These are phyloP conservation scores for Burhinus oedicnemus DNA, from an alignment of 2,113 vertebrate species.

Conservation along the genomic window DNA sequence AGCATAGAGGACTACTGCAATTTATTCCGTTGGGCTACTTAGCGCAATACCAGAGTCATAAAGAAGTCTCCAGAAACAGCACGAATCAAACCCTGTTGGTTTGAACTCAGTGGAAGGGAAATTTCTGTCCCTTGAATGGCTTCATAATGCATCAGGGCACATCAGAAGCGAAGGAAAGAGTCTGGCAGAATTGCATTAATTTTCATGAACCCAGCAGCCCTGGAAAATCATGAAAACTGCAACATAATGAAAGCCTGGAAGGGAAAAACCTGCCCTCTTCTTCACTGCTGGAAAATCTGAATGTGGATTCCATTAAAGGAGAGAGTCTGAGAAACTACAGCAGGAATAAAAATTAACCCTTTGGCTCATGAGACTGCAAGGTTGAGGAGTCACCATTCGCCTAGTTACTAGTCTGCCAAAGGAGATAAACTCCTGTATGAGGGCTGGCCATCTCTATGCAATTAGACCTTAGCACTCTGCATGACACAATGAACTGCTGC, in stretches of 20 bases:
- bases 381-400: not conserved
- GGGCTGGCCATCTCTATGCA: conserved; percentile 23
- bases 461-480: conserved; percentile 50
- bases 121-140: conserved; percentile 60
- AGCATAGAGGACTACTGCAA: not conserved
- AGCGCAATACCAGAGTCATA: not conserved
- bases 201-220: conserved; percentile 75
- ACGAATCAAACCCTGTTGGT: conserved; percentile 30
- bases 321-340: conserved; percentile 8
- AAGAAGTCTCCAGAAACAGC: conserved; percentile 8
- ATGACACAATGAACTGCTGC: conserved; percentile 47
- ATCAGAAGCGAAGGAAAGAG: conserved; percentile 66
- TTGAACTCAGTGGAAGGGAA: conserved; percentile 45
- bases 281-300: conserved; percentile 68
- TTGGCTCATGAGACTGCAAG: conserved; percentile 24
- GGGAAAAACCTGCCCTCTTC: conserved; percentile 73
- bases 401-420: conserved; percentile 15
- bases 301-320: conserved; percentile 65
- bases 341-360: conserved; percentile 58
- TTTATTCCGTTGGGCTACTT: not conserved
- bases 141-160: conserved; percentile 73
- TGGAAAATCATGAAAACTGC: conserved; percentile 74
- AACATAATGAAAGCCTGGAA: conserved; percentile 76
- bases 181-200: conserved; percentile 76
- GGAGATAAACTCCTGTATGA: conserved; percentile 28